A percentile compares a stretch with the other conserved stretches of the same genome.
These are phyloP conservation scores for Notothenia coriiceps DNA, from an alignment of 2,113 vertebrate species.

Conservation along the genomic window DNA sequence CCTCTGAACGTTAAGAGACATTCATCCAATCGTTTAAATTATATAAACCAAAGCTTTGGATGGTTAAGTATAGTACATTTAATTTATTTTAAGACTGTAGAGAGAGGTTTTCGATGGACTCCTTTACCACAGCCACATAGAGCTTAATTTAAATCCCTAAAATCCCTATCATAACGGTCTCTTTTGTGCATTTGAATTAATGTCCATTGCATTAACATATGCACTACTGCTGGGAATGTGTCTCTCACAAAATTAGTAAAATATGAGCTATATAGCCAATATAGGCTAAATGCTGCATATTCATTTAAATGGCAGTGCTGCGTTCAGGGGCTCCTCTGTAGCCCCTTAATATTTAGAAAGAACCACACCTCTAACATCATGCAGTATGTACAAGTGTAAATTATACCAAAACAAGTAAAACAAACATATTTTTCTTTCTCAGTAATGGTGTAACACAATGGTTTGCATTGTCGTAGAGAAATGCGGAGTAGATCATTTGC, in stretches of 20 bases:
- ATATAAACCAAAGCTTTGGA: not conserved
- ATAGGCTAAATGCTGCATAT: not conserved
- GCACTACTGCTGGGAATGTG: too few species aligned
- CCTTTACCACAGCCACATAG: not conserved
- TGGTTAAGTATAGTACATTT: not conserved
- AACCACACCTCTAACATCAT: too few species aligned
- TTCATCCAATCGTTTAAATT: not conserved
- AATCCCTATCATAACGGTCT: not conserved
- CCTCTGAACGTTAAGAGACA: not conserved
- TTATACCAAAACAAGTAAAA: not conserved
- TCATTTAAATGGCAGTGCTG: not conserved
- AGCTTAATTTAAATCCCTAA: slow-evolving; percentile 17
- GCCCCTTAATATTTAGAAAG: not conserved
- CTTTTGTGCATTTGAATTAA: not conserved
- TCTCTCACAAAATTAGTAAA: not conserved
- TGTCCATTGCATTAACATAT: not conserved
- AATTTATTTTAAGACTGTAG: not conserved
- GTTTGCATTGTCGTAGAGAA: not conserved
- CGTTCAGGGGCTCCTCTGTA: slow-evolving; percentile 14
- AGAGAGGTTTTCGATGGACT: not conserved
- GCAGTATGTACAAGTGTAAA: not conserved
- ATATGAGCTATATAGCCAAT: too few species aligned
- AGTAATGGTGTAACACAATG: too few species aligned
- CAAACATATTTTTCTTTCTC: not conserved
- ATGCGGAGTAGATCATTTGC: not conserved